These are phyloP conservation scores for Hoplodrina ambigua DNA, from an alignment of 2,888 invertebrate species.

Conservation along the genomic window DNA sequence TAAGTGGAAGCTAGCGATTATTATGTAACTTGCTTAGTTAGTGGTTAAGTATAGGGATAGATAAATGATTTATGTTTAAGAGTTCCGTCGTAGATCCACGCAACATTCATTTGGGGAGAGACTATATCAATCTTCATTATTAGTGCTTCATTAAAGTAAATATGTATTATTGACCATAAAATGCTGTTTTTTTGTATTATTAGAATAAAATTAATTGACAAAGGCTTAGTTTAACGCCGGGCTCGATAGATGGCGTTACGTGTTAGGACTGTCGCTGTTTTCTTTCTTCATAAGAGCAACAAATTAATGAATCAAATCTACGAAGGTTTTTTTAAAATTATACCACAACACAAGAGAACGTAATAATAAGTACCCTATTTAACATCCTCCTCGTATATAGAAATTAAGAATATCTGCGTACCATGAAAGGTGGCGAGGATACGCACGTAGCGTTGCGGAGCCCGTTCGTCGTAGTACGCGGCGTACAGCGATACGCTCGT, in stretches of 20 bases:
- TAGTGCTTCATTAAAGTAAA: too few species aligned
- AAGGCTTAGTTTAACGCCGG: not conserved
- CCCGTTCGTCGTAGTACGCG: constrained; percentile 89
- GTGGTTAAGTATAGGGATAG: not conserved
- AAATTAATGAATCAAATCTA: not conserved
- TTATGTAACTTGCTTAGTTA: constrained; percentile 18
- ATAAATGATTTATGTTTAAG: not conserved
- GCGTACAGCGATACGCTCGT: constrained; percentile 87
- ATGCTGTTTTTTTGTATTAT: not conserved
- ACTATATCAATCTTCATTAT: too few species aligned
- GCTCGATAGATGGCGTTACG: constrained; percentile 40
- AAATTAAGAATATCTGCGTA: constrained; percentile 57
- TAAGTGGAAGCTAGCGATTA: constrained; percentile 6
- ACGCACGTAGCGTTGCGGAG: constrained; percentile 81
- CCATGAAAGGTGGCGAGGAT: constrained; percentile 84
- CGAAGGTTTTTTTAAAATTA: not conserved
- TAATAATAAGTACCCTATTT: not conserved
- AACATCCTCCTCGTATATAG: not conserved
- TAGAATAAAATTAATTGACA: not conserved
- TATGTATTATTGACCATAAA: not conserved
- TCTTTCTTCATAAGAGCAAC: not conserved
- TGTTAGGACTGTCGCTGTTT: not conserved
- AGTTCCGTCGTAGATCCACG: not conserved
- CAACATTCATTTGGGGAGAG: not conserved
- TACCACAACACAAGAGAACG: not conserved